A percentile compares a stretch with the other conserved stretches of the same genome.
phyloP scores from a whole-genome alignment of 2,888 invertebrate genomes.

The Serripes groenlandicus region DNA sequence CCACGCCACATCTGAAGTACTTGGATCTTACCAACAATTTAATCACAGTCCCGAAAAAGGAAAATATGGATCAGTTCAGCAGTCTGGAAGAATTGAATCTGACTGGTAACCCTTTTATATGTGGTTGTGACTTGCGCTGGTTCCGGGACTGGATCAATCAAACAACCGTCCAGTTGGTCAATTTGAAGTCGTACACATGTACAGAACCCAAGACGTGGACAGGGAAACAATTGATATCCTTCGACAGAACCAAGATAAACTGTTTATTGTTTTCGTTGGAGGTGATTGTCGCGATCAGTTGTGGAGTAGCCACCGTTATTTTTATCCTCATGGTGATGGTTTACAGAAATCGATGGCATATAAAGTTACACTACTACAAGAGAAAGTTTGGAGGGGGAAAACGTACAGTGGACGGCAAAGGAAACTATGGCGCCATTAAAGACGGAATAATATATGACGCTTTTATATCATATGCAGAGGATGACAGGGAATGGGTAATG shows the following conservation, averaged over 20 bases:
- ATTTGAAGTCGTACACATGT: constrained; percentile 66
- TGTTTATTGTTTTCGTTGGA: constrained; percentile 69
- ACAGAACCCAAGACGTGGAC: constrained; percentile 71
- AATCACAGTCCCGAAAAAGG: constrained; percentile 81
- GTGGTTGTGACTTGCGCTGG: constrained; percentile 96
- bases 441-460: constrained; percentile 44
- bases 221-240: constrained; percentile 69
- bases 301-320: constrained; percentile 44
- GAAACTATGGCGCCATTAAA: constrained; percentile 59
- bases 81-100: constrained; percentile 89
- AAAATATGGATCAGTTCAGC: constrained; percentile 89
- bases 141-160: constrained; percentile 97
- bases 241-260: constrained; percentile 70
- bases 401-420: constrained; percentile 32
- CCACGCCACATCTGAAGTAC: constrained; percentile 42
- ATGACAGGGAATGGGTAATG: constrained; percentile 73
- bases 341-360: constrained; percentile 67
- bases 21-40: constrained; percentile 82
- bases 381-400: not conserved
- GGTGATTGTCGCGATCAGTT: constrained; percentile 54
- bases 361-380: constrained; percentile 54
- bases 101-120: constrained; percentile 95
- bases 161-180: constrained; percentile 87
- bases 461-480: constrained; percentile 69
- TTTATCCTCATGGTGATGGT: constrained; percentile 34